Evolutionary conservation across 1,140 invertebrate genomes (phyloP).

Genomic region (Contarinia nasturtii): DNA sequence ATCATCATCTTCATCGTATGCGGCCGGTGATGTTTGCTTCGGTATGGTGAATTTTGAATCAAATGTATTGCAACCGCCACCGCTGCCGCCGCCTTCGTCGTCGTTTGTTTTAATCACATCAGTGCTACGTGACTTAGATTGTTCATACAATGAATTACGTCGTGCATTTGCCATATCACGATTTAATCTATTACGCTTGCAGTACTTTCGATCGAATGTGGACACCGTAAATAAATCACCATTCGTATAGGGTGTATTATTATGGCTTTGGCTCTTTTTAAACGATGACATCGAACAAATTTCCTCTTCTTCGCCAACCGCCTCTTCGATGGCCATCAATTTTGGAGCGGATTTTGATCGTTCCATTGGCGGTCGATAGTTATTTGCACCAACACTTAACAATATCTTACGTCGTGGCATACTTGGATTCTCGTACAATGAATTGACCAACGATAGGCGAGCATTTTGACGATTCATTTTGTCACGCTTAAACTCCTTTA

Average conservation of each 20-base stretch:
- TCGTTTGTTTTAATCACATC: no score
- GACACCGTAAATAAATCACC: not conserved
- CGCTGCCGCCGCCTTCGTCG: not conserved
- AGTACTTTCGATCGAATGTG: not conserved
- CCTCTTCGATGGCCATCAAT: constrained; percentile 83
- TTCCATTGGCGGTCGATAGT: constrained; percentile 78
- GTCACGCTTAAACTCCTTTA: constrained; percentile 86
- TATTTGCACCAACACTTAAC: constrained; percentile 56
- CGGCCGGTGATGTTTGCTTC: constrained; percentile 2
- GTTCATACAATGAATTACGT: no score
- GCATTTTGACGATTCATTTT: constrained; percentile 88
- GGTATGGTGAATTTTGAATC: not conserved
- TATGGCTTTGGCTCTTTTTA: not conserved
- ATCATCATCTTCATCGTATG: constrained; percentile 17
- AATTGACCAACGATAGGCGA: constrained; percentile 72
- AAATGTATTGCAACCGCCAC: not conserved
- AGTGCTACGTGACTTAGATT: no score
- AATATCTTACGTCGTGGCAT: constrained; percentile 61
- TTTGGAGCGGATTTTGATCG: constrained; percentile 90
- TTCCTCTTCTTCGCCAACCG: constrained; percentile 51
- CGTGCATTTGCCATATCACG: no score
- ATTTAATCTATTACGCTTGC: not conserved
- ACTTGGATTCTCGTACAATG: constrained; percentile 68
- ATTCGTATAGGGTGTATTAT: not conserved
- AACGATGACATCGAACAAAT: constrained; percentile 14